Conservation (phyloP, 2,113 vertebrate species). For the Athene noctua region DNA sequence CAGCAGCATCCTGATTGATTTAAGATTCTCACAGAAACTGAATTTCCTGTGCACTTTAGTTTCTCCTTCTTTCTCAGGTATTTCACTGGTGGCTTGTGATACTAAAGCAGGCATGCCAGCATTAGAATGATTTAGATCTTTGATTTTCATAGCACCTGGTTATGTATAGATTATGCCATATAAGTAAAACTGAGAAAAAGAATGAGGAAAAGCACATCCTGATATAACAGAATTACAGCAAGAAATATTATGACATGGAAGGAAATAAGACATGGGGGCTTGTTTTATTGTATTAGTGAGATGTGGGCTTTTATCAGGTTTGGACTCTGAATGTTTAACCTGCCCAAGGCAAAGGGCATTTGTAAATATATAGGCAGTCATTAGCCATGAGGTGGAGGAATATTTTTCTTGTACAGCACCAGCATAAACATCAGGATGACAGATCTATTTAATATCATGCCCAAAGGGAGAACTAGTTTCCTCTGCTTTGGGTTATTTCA, state of each 20-base stretch:
- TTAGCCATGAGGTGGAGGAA: background rate
- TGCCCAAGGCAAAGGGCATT: background rate
- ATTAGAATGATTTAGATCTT: background rate
- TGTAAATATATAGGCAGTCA: background rate
- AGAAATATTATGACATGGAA: background rate
- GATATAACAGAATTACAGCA: background rate
- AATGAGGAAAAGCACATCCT: background rate
- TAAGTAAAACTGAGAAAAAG: background rate
- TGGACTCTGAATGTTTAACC: background rate
- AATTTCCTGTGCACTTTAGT: background rate
- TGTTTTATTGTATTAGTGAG: background rate
- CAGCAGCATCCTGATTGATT: background rate
- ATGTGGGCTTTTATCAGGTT: background rate
- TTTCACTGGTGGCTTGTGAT: background rate
- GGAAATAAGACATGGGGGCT: background rate
- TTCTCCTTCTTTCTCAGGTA: background rate
- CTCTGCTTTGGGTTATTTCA: slow-evolving; percentile 24
- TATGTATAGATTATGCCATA: background rate
- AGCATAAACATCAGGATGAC: background rate
- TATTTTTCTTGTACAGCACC: background rate
- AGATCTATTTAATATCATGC: background rate
- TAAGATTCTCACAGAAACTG: background rate
- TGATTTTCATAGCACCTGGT: background rate
- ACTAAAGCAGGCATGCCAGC: background rate
- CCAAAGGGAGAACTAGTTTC: background rate